Percentiles rank a stretch among this genome's conserved stretches.
phyloP scores from a whole-genome alignment of 2,797 vertebrate genomes.

The Meriones psammophilus region DNA sequence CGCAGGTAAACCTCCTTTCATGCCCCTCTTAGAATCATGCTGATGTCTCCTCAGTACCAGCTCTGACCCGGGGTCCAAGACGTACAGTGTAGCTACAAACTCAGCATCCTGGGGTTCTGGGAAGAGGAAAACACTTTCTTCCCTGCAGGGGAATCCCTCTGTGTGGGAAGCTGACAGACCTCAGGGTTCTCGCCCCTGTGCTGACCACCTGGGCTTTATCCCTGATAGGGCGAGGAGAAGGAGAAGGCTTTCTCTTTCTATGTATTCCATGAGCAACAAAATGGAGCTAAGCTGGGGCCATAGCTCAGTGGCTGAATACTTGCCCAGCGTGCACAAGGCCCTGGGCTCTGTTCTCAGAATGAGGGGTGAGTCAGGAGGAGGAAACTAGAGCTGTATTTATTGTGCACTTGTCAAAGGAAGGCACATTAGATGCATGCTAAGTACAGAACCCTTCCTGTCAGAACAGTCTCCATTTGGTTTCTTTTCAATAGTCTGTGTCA shows the following conservation, averaged over 20 bases:
- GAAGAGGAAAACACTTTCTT: background rate
- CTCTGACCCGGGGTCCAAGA: background rate
- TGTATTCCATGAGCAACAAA: background rate
- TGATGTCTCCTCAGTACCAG: background rate
- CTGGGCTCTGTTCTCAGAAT: background rate
- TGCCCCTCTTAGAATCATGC: background rate
- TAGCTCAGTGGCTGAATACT: background rate
- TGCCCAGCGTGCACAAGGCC: background rate
- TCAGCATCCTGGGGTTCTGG: background rate
- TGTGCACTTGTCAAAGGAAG: background rate
- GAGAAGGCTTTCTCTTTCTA: background rate
- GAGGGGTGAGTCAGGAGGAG: background rate
- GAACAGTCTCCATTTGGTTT: conserved; percentile 37
- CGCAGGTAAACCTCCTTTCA: conserved; percentile 91
- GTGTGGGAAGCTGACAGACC: background rate
- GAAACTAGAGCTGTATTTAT: background rate
- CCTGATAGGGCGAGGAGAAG: background rate
- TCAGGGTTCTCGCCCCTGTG: background rate
- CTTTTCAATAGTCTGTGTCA: conserved; percentile 24
- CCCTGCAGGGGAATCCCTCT: background rate
- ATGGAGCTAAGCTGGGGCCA: background rate
- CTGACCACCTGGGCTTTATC: background rate
- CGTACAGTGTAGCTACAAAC: background rate
- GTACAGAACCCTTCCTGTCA: background rate
- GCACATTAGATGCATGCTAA: background rate